Evolutionary conservation across 2,797 vertebrate genomes (phyloP).

Genomic region (Parambassis ranga): DNA sequence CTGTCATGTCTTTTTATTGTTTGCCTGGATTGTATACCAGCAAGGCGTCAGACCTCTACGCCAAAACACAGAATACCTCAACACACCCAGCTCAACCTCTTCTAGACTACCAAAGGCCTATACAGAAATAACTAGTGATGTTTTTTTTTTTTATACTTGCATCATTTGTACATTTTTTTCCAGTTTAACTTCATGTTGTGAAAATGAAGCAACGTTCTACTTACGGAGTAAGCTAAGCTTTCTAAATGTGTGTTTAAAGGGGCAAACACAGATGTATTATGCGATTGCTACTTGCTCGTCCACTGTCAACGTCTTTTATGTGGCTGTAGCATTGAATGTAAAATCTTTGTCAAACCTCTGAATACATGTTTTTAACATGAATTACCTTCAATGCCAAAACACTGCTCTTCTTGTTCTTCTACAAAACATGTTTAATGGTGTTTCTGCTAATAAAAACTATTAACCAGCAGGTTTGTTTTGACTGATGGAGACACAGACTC

Average conservation of each 20-base stretch:
- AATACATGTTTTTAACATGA: too few species aligned
- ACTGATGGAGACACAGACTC: too few species aligned
- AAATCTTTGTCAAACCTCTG: too few species aligned
- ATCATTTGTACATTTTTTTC: background rate
- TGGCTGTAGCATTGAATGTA: too few species aligned
- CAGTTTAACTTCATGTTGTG: background rate
- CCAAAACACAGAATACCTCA: constrained; percentile 69
- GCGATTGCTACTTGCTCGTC: too few species aligned
- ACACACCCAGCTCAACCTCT: constrained; percentile 37
- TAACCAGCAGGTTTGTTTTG: background rate
- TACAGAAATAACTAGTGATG: background rate
- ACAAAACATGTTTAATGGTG: background rate
- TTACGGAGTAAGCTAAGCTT: background rate
- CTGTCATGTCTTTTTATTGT: constrained; percentile 24
- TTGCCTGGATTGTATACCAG: constrained; percentile 2
- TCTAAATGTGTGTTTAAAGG: background rate
- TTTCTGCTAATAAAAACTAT: background rate
- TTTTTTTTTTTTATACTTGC: background rate
- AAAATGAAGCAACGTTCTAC: background rate
- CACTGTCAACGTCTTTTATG: too few species aligned
- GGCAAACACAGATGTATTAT: too few species aligned
- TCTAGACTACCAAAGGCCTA: constrained; percentile 37
- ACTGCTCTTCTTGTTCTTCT: constrained; percentile 1
- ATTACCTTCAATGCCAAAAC: too few species aligned
- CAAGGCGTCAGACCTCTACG: constrained; percentile 24